These are phyloP conservation scores for Drosophila nebulosa DNA, from an alignment of 1,140 invertebrate genomes.

Conservation along the genomic window DNA sequence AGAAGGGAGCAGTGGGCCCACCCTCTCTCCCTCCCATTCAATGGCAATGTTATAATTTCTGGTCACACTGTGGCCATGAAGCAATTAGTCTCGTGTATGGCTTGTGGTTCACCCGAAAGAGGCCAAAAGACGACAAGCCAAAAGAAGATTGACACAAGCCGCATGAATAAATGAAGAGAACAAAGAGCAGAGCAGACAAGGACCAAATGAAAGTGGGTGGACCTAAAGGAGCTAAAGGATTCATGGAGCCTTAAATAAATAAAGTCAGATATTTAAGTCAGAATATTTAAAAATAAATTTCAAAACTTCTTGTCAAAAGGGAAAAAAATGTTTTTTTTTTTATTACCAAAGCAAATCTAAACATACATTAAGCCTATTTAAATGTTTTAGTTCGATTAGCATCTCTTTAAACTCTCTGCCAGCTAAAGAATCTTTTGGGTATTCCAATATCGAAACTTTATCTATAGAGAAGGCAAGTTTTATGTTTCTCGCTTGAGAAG, in stretches of 20 bases:
- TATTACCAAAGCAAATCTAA: too few species aligned
- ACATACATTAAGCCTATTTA: too few species aligned
- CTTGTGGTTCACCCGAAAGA: neutral
- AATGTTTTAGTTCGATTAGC: too few species aligned
- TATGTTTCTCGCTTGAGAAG: neutral
- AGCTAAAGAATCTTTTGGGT: too few species aligned
- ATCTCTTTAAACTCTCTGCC: too few species aligned
- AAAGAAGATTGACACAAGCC: neutral
- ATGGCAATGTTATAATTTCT: constrained; percentile 10
- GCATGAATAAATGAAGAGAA: neutral
- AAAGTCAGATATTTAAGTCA: too few species aligned
- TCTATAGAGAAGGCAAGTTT: neutral
- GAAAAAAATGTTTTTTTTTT: too few species aligned
- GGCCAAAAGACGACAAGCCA: neutral
- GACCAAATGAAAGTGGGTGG: neutral
- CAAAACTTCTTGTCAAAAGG: too few species aligned
- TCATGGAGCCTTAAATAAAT: neutral
- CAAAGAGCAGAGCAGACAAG: too few species aligned
- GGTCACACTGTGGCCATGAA: constrained; percentile 5
- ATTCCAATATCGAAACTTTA: too few species aligned
- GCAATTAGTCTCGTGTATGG: constrained; percentile 16
- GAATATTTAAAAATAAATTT: too few species aligned
- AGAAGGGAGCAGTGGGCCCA: neutral
- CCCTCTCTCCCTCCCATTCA: too few species aligned
- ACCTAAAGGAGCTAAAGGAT: neutral